Percentiles rank a stretch among this genome's conserved stretches.
phyloP scores from a whole-genome alignment of 92 coral and sea anemone species.

The Desmophyllum pertusum region DNA sequence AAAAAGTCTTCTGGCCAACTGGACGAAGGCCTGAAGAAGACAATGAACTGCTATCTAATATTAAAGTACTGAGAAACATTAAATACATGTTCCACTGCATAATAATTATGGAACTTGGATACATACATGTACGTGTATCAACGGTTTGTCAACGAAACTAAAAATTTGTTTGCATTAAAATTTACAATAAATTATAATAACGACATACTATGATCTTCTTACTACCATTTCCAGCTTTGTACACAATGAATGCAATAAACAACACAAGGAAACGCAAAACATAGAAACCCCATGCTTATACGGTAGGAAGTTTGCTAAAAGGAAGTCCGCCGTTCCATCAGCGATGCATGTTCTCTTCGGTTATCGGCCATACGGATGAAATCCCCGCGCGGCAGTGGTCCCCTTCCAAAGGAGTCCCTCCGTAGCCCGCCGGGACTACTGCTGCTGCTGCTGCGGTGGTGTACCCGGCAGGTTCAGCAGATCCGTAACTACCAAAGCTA shows the following conservation, averaged over 20 bases:
- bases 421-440: too few species aligned
- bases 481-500: slow-evolving; percentile 59
- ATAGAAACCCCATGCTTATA: not conserved
- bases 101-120: too few species aligned
- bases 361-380: slow-evolving; percentile 86
- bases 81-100: not conserved
- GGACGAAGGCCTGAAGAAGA: not conserved
- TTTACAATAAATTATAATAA: slow-evolving; percentile 16
- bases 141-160: not conserved
- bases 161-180: not conserved
- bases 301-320: not conserved
- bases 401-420: slow-evolving; percentile 78
- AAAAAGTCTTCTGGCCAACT: not conserved
- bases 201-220: not conserved
- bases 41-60: not conserved
- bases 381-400: slow-evolving; percentile 77
- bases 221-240: not conserved
- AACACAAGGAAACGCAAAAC: not conserved
- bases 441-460: slow-evolving; percentile 45
- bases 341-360: not conserved
- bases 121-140: too few species aligned
- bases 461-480: slow-evolving; percentile 45
- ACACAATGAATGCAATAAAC: not conserved
- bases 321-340: not conserved
- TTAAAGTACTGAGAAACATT: too few species aligned